Base-by-base conservation (phyloP, 2,113 vertebrate genomes). In the Toxotes chatareus region DNA sequence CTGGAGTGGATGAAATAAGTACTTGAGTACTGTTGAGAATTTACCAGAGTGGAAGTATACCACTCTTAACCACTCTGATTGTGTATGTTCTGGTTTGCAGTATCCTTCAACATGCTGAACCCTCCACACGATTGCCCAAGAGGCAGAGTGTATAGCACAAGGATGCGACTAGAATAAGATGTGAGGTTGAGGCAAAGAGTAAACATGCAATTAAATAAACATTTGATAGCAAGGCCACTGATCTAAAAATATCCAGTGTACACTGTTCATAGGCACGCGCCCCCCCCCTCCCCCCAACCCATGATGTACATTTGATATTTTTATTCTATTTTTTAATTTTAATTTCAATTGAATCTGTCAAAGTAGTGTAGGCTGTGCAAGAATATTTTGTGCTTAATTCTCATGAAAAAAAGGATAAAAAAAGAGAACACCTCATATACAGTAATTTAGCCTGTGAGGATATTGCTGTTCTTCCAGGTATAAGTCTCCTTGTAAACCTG, bases 181-280 rank as follows among this genome's bases (percentile, higher is more conserved):
- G 59, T 42, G 21, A 51, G 7, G 14, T 1, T 3, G 46, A 53
- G 23, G 21, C 55, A 61, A 6, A 17, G n/a, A 67, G 34, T 59
- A 46, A 57, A 55, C 60, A 53, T 23, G 59, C n/a, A 78, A 27
- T 70, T 53, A 61, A 40, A 65, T 9, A 55, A 55, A 60, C 31
- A 46, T 83, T 55, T 46, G 12, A 32, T 55, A 13, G 27, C n/a
- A 47, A 49, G 21, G 13, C 19, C 36, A 5, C 17, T 1, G 3
- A 32, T 82, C 38, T 72, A 71, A 71, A 77, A 59, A 73, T 61
- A 66, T 42, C n/a, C 3, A 67, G 4, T 31, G 21, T 27, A 4
- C 51, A 7, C 4, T 27, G 51, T 49, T 72, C 27, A 32, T 10
- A 53, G 31, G 64, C 27, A 65, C 36, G 27, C 17, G 1, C 27